These are phyloP conservation scores for Netelia inedita DNA, from an alignment of 2,888 invertebrate genomes.

Conservation along the genomic window DNA sequence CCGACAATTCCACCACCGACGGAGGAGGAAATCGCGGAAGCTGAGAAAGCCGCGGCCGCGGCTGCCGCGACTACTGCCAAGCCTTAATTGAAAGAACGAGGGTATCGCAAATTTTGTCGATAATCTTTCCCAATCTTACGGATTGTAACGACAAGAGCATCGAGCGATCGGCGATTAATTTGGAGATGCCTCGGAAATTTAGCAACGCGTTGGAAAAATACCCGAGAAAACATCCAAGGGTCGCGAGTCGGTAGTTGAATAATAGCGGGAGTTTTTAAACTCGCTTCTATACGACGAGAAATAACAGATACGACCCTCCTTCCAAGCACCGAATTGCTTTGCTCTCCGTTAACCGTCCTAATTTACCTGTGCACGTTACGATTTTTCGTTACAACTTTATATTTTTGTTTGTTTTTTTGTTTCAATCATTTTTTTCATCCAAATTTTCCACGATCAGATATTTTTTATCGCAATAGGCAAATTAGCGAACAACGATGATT, in stretches of 20 bases:
- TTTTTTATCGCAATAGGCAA: neutral
- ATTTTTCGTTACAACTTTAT: constrained; percentile 31
- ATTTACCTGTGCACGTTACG: constrained; percentile 20
- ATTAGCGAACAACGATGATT: neutral
- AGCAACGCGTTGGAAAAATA: neutral
- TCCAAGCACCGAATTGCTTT: constrained; percentile 20
- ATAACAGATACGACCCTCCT: neutral
- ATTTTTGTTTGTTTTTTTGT: constrained; percentile 18
- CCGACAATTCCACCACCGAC: constrained; percentile 86
- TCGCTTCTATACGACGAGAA: neutral
- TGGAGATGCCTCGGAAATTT: neutral
- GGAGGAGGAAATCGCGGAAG: constrained; percentile 79
- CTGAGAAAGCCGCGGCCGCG: constrained; percentile 83
- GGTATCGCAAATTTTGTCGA: neutral
- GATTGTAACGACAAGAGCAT: neutral
- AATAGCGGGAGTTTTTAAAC: constrained; percentile 13
- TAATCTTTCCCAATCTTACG: neutral
- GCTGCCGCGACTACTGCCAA: constrained; percentile 81
- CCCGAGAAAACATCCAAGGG: constrained; percentile 4
- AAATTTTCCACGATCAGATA: neutral
- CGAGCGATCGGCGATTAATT: neutral
- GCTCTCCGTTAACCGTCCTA: constrained; percentile 11
- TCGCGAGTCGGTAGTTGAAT: neutral
- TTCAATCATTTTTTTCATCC: constrained; percentile 21
- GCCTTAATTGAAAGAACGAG: constrained; percentile 60